phyloP scores from a whole-genome alignment of 2,797 vertebrate genomes.

The Parauchenoglanis punctatus region DNA sequence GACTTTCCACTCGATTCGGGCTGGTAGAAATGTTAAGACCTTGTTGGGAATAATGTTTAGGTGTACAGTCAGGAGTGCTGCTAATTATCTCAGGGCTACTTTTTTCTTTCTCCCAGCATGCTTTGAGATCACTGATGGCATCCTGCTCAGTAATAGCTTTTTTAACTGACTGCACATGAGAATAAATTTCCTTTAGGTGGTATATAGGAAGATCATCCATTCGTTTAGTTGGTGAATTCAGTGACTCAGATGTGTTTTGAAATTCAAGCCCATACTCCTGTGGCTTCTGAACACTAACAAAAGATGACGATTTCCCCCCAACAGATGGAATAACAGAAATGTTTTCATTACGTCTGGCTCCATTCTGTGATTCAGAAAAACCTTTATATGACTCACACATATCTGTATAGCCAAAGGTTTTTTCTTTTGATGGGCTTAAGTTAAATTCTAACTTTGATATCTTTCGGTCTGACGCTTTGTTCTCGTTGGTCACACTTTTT shows the following conservation, averaged over 20 bases:
- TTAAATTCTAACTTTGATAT: slow-evolving; percentile 28
- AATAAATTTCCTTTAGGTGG: slow-evolving; percentile 20
- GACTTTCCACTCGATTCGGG: slow-evolving; percentile 7
- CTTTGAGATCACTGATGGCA: slow-evolving; percentile 56
- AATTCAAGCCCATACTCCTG: slow-evolving; percentile 8
- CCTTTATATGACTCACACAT: not conserved
- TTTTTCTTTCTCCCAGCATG: slow-evolving; percentile 67
- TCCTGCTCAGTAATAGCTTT: slow-evolving; percentile 44
- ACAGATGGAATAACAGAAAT: not conserved
- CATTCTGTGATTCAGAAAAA: slow-evolving; percentile 12
- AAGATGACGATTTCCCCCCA: slow-evolving; percentile 30
- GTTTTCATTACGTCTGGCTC: not conserved
- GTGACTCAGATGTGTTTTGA: slow-evolving; percentile 9
- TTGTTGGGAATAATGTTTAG: slow-evolving; percentile 7
- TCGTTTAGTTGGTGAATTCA: slow-evolving; percentile 4
- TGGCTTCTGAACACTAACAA: not conserved
- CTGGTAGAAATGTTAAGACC: slow-evolving; percentile 10
- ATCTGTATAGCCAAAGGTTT: not conserved
- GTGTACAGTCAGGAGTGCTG: slow-evolving; percentile 42
- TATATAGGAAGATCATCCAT: not conserved
- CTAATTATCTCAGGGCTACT: slow-evolving; percentile 41
- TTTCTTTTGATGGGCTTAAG: not conserved
- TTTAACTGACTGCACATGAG: slow-evolving; percentile 35
- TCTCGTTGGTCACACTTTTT: slow-evolving; percentile 40
- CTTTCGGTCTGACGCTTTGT: not conserved